phyloP scores from a whole-genome alignment of 2,113 vertebrate species.

The Origma solitaria region DNA sequence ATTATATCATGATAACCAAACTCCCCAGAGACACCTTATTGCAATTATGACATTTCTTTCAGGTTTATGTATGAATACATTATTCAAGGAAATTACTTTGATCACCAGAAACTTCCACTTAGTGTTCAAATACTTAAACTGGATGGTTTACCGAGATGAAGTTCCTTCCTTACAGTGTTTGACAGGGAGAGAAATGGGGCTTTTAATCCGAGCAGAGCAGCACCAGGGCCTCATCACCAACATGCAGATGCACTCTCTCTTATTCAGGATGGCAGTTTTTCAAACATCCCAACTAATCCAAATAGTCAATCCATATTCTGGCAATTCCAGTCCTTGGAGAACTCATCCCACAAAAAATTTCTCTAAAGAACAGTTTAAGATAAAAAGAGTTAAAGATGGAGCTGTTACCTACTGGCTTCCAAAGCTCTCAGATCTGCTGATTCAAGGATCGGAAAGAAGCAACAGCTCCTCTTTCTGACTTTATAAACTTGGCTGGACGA shows the following conservation, averaged over 20 bases:
- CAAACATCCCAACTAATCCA: not conserved
- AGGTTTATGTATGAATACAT: slow-evolving; percentile 69
- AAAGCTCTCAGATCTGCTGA: fast-evolving
- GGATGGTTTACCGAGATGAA: slow-evolving; percentile 59
- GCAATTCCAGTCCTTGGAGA: not conserved
- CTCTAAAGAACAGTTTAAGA: not conserved
- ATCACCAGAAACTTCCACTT: slow-evolving; percentile 70
- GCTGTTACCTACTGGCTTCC: not conserved
- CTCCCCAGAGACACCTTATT: slow-evolving; percentile 64
- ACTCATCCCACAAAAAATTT: not conserved
- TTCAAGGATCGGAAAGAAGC: not conserved
- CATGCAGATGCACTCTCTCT: not conserved
- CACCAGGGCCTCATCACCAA: not conserved
- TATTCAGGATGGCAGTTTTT: not conserved
- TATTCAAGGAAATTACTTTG: slow-evolving; percentile 68
- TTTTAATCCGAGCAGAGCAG: slow-evolving; percentile 18
- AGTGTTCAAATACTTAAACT: slow-evolving; percentile 67
- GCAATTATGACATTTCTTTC: slow-evolving; percentile 71
- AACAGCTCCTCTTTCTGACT: fast-evolving
- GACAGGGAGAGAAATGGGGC: slow-evolving; percentile 35
- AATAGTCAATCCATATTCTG: not conserved
- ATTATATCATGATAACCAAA: slow-evolving; percentile 68
- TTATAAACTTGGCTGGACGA: not conserved
- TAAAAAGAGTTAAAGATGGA: not conserved
- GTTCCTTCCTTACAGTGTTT: slow-evolving; percentile 45